Percentiles rank a stretch among this genome's conserved stretches.
These are phyloP conservation scores for Pomacea canaliculata DNA, from an alignment of 2,888 invertebrate genomes.

Conservation along the genomic window DNA sequence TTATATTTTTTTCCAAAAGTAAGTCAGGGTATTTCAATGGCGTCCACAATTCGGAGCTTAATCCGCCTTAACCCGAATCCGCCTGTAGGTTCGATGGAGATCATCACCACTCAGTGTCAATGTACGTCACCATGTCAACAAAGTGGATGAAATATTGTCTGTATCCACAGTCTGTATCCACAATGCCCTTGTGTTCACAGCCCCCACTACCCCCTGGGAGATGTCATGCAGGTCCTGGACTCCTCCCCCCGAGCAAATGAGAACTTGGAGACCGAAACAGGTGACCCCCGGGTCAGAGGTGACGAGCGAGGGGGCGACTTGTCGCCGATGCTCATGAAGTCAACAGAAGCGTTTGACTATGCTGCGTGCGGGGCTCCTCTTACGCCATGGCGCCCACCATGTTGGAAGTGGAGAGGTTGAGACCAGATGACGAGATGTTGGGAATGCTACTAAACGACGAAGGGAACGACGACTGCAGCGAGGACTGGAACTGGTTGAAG, in stretches of 20 bases:
- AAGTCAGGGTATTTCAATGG: no score
- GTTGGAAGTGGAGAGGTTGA: constrained; percentile 68
- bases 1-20: no score
- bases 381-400: constrained; percentile 68
- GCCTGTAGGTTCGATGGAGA: no score
- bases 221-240: background rate
- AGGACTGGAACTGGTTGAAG: constrained; percentile 43
- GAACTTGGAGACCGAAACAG: background rate
- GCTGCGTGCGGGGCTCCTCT: constrained; percentile 1
- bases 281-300: background rate
- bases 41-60: no score
- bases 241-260: background rate
- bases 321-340: background rate
- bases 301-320: background rate
- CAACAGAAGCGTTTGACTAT: background rate
- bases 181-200: no score
- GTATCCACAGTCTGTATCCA: no score
- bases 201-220: no score
- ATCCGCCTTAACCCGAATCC: no score
- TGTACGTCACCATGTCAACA: no score
- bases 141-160: background rate
- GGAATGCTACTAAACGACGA: constrained; percentile 59
- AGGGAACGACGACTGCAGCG: constrained; percentile 55
- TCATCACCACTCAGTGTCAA: no score
- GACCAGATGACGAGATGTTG: constrained; percentile 67